A percentile compares a stretch with the other conserved stretches of the same genome.
phyloP scores from a whole-genome alignment of 2,113 vertebrate genomes.

The Scomber scombrus region DNA sequence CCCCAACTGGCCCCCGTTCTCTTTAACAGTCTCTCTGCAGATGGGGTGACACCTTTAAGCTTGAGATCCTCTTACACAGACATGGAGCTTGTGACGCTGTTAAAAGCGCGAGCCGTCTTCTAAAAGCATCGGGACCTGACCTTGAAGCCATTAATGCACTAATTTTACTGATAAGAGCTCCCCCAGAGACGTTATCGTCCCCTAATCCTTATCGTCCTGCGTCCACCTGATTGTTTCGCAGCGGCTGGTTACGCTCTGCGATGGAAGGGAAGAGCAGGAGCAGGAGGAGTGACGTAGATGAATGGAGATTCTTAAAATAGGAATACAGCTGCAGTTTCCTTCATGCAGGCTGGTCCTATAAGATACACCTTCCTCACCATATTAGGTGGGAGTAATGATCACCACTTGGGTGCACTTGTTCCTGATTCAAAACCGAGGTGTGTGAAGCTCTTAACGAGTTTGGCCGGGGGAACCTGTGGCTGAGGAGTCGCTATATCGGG shows the following conservation, averaged over 20 bases:
- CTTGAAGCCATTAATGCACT: slow-evolving; percentile 66
- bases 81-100: slow-evolving; percentile 25
- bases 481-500: slow-evolving; percentile 38
- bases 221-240: slow-evolving; percentile 53
- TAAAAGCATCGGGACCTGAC: slow-evolving; percentile 63
- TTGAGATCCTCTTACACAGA: slow-evolving; percentile 39
- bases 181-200: slow-evolving; percentile 19
- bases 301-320: slow-evolving; percentile 55
- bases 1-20: background rate
- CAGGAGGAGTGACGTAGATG: slow-evolving; percentile 6
- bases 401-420: slow-evolving; percentile 56
- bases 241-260: slow-evolving; percentile 15
- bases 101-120: slow-evolving; percentile 55
- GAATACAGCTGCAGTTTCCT: slow-evolving; percentile 7
- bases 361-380: slow-evolving; percentile 39
- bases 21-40: slow-evolving; percentile 11
- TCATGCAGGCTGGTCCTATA: background rate
- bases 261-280: slow-evolving; percentile 19
- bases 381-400: slow-evolving; percentile 45
- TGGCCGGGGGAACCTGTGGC: slow-evolving; percentile 8
- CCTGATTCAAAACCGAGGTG: slow-evolving; percentile 68
- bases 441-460: slow-evolving; percentile 32
- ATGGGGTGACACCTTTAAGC: slow-evolving; percentile 24
- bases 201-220: slow-evolving; percentile 60
- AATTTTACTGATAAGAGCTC: slow-evolving; percentile 70